Evolutionary conservation across 2,797 vertebrate species (phyloP), one percentile per base, ranked within the genome.

Genomic region (Aythya fuligula): DNA sequence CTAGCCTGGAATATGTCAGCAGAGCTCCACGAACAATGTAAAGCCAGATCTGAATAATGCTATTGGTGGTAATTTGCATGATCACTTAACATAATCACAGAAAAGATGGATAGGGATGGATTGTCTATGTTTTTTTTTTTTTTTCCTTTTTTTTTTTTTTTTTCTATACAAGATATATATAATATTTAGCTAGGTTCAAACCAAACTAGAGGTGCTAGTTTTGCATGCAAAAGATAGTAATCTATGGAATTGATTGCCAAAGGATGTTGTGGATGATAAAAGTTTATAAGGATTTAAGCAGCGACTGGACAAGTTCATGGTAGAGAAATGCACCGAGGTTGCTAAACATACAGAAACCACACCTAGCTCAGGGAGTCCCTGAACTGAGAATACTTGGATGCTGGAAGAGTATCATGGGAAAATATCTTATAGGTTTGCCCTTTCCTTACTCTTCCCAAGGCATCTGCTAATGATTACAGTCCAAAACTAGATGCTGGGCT

Each of bases 301-400:
- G 49, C 18, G 16, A 91, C 90, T 81, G 93, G 90, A 93, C 84
- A 92, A 78, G 34, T 91, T 93, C 67, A 85, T 43, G 38, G 53
- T 0, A 66, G 19, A 82, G 71, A 95, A 95, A 90, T 8, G 13
- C 60, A 90, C 41, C 47, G 41, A 89, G 71, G 67, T 76, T 85
- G n/a, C 67, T 57, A 17, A 89, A 64, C 6, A 39, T 56, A 45
- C 1, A 90, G 80, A 85, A 77, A 89, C 34, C 24, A 82, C 57
- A 85, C 25, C 49, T 77, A 65, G 61, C 75, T 65, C 49, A 61
- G 32, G 28, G 28, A 87, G n/a, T 65, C 51, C 32, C 81, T 85
- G 81, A 80, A 62, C 28, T 74, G 61, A 57, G 36, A 79, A 64
- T 6, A 82, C 20, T 18, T 57, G 53, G 28, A 60, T 71, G 36